Evolutionary conservation across 2,113 vertebrate genomes (phyloP).

Genomic region (Onychorhynchus coronatus): DNA sequence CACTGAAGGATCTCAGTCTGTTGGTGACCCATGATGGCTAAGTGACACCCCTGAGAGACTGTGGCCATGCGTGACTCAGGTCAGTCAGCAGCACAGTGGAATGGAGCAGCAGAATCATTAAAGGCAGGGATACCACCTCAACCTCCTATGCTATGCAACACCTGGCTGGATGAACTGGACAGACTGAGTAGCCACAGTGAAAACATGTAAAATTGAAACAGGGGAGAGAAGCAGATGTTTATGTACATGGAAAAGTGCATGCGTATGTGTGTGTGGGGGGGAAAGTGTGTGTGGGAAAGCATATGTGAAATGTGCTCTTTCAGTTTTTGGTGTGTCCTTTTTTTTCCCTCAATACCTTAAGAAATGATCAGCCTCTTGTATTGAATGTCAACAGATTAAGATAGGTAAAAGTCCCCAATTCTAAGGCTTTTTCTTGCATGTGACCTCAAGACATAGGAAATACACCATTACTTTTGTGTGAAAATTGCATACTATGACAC

Average conservation of each 20-base stretch:
- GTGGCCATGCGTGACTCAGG: no score
- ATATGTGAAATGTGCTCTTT: background rate
- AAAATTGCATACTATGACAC: background rate
- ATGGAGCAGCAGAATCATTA: background rate
- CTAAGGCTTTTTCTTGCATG: background rate
- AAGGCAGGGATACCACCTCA: background rate
- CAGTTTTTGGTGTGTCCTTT: background rate
- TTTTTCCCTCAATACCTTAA: background rate
- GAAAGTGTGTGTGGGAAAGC: background rate
- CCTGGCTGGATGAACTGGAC: background rate
- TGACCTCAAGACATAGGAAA: background rate
- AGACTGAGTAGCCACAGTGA: background rate
- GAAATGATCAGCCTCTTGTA: accelerated
- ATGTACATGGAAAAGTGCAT: background rate
- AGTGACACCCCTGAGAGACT: no score
- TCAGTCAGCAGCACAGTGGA: background rate
- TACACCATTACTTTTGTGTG: accelerated
- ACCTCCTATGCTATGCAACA: accelerated
- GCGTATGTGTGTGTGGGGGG: background rate
- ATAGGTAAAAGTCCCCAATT: background rate
- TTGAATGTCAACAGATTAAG: background rate
- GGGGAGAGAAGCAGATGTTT: background rate
- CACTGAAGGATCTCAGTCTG: no score
- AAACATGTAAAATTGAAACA: background rate
- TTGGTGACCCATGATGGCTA: accelerated